phyloP scores from a whole-genome alignment of 2,113 vertebrate genomes.

The Elephas maximus region DNA sequence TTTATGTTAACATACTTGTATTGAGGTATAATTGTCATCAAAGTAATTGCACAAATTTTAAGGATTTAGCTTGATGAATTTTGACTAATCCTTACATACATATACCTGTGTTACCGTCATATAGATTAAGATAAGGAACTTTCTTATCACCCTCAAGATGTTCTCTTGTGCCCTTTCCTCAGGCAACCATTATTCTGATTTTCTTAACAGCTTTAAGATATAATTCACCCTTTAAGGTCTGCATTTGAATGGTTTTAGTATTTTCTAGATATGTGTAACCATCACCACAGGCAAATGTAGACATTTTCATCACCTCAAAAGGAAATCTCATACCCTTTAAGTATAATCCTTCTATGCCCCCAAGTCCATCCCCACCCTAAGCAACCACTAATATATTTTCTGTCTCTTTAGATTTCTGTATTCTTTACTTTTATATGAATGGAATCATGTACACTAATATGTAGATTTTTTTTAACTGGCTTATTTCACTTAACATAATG shows the following conservation, averaged over 20 bases:
- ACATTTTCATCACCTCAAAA: neutral
- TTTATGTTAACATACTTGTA: slow-evolving; percentile 1
- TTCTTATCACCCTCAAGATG: neutral
- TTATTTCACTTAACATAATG: neutral
- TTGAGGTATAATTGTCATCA: neutral
- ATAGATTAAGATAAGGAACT: neutral
- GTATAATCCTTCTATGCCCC: neutral
- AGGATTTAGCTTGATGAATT: neutral
- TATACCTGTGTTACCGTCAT: neutral
- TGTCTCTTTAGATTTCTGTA: neutral
- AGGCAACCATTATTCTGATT: neutral
- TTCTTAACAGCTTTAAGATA: slow-evolving; percentile 35
- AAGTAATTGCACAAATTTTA: neutral
- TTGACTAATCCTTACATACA: neutral
- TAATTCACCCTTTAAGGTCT: neutral
- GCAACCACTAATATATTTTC: neutral
- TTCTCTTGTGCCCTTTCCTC: slow-evolving; percentile 8
- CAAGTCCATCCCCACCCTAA: neutral
- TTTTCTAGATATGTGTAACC: neutral
- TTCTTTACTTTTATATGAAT: neutral
- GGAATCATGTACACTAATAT: neutral
- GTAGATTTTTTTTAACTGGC: neutral
- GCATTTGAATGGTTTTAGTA: neutral
- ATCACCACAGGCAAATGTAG: neutral
- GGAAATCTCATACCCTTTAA: neutral